Base-by-base conservation (phyloP, 2,888 invertebrate genomes). In the Drosophila ezoana region DNA sequence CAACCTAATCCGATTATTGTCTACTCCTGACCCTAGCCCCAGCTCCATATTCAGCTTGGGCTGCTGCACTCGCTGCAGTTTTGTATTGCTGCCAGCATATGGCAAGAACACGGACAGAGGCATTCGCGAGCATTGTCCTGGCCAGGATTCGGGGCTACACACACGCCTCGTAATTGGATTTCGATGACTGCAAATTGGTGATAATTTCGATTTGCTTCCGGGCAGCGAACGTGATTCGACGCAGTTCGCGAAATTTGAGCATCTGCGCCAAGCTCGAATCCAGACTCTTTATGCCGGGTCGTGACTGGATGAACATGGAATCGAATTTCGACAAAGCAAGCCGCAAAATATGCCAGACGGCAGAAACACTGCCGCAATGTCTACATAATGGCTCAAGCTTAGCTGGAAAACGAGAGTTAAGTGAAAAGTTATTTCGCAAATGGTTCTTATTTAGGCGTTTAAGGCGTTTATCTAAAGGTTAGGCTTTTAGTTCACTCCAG, bases 131-230 rank as follows among this genome's bases (percentile, higher is more conserved):
- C 73, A 69, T 76, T 76, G 69, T 69, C 62, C 78, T 63, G 47
- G 45, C 59, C 40, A 35, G 44, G 51, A 63, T 54, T 40, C 60
- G 59, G 48, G 61, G 44, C 53, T 63, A 70, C 60, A 70, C 48
- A 59, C 76, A 76, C 79, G 77, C 81, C 76, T 78, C 80, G 74
- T 90, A 90, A 90, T 90, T 90, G 90, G 90, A 90, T 90, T 90
- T 84, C 90, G 90, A 90, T 90, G 90, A 90, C 90, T 90, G 90
- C 90, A 90, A 90, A 90, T 90, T 90, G 90, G 89, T 89, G 90
- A 90, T 90, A 90, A 90, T 90, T 90, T 89, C 83, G 81, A 86
- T 89, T 89, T 76, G 83, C 74, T 79, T 81, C 81, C 79, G 77
- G 72, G 67, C 77, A 58, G 58, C 53, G 73, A 62, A 87, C 88